Conservation (phyloP, 2,113 vertebrate genomes). For the Oncorhynchus mykiss region DNA sequence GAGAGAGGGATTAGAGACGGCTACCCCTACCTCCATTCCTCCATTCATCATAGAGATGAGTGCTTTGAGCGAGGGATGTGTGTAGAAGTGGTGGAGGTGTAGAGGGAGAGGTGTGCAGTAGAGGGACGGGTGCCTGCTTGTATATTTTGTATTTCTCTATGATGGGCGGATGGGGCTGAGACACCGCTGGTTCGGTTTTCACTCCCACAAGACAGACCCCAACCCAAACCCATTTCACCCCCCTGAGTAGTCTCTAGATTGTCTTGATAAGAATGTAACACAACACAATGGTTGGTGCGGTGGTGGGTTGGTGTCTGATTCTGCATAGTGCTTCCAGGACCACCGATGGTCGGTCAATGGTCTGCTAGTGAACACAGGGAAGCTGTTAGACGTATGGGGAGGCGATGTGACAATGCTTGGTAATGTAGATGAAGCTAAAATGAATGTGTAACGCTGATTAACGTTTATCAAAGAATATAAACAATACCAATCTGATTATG, state of each 20-base stretch:
- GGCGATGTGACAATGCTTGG: conserved; percentile 12
- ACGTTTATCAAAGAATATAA: background rate
- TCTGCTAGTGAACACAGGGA: conserved; percentile 23
- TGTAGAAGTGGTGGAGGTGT: conserved; percentile 21
- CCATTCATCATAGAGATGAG: conserved; percentile 18
- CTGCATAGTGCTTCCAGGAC: conserved; percentile 49
- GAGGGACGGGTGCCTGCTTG: conserved; percentile 52
- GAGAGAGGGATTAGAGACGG: background rate
- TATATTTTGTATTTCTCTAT: conserved; percentile 52
- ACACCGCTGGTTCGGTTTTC: conserved; percentile 73
- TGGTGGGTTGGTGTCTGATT: conserved; percentile 57
- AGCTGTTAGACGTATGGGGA: conserved; percentile 14
- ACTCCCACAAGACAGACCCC: conserved; percentile 48
- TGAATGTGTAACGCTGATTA: background rate
- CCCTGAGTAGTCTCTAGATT: conserved; percentile 11
- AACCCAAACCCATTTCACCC: conserved; percentile 13
- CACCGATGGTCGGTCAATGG: conserved; percentile 34
- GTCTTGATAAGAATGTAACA: conserved; percentile 20
- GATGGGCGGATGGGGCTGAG: conserved; percentile 54
- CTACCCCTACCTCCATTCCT: background rate
- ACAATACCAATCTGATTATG: background rate
- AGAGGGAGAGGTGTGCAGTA: conserved; percentile 24
- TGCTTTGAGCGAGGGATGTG: conserved; percentile 2
- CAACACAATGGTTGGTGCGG: conserved; percentile 47
- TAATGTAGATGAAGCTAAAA: conserved; percentile 4